Conservation (phyloP, 2,113 vertebrate genomes). For the Neogale vison region DNA sequence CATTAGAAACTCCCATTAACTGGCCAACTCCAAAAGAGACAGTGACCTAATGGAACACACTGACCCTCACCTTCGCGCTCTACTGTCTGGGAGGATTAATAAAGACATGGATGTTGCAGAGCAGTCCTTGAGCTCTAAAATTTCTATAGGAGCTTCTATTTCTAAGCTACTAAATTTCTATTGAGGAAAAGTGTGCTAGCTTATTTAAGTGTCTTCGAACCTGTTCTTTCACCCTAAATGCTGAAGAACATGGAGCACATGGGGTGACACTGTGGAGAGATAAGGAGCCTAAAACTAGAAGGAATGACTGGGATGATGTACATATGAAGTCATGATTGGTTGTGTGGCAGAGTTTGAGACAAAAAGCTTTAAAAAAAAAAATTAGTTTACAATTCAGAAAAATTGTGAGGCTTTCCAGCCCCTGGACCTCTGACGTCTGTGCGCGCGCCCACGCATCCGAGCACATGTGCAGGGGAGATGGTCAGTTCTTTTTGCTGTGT, state of each 20-base stretch:
- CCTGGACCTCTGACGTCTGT: background rate
- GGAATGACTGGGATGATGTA: background rate
- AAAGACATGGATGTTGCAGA: background rate
- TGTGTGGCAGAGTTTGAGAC: background rate
- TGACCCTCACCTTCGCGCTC: background rate
- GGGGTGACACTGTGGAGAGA: background rate
- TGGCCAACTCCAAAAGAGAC: background rate
- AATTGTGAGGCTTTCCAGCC: background rate
- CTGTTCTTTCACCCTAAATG: background rate
- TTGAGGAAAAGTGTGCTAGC: background rate
- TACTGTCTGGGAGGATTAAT: background rate
- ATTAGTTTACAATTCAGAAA: background rate
- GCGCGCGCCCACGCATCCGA: rapidly evolving
- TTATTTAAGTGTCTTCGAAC: background rate
- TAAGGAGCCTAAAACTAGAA: background rate
- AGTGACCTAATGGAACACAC: background rate
- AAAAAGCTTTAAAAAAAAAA: background rate
- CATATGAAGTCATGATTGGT: background rate
- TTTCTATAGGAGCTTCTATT: too few species aligned
- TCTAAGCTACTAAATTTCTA: background rate
- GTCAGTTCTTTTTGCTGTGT: background rate
- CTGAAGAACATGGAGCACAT: background rate
- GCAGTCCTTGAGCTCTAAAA: background rate
- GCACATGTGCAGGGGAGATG: background rate
- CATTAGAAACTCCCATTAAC: background rate